phyloP scores from a whole-genome alignment of 2,888 invertebrate species.

The Tupiocoris notatus region DNA sequence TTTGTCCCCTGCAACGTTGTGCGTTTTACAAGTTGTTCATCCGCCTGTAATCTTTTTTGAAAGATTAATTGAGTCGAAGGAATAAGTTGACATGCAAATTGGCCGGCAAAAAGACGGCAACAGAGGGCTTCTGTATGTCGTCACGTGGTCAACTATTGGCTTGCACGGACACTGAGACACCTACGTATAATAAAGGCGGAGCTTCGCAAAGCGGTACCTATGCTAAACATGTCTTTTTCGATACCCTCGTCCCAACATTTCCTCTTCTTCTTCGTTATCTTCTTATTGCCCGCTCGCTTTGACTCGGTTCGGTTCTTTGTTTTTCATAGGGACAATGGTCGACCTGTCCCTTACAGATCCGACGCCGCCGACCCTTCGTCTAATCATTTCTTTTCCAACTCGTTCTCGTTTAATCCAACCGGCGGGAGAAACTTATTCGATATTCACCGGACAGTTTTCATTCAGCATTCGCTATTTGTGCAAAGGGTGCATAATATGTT shows the following conservation, averaged over 20 bases:
- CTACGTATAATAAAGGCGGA: too few relatives aligned
- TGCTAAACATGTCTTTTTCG: slow-evolving; percentile 34
- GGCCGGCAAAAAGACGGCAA: neutral
- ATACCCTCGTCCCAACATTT: slow-evolving; percentile 8
- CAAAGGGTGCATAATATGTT: neutral
- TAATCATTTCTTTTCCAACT: slow-evolving; percentile 27
- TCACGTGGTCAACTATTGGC: neutral
- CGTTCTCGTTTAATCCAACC: slow-evolving; percentile 22
- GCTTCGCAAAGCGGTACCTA: slow-evolving; percentile 16
- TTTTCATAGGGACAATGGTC: slow-evolving; percentile 11
- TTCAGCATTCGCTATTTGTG: neutral
- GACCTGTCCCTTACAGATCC: neutral
- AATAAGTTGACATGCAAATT: slow-evolving; percentile 36
- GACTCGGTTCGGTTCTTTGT: neutral
- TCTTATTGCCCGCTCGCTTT: too few relatives aligned
- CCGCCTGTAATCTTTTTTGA: slow-evolving; percentile 5
- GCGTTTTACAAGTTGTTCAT: too few relatives aligned
- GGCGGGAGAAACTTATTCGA: neutral
- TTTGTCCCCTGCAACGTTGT: too few relatives aligned
- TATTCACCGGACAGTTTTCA: slow-evolving; percentile 8
- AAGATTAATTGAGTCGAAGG: slow-evolving; percentile 33
- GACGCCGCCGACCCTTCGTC: slow-evolving; percentile 20
- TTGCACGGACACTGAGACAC: neutral
- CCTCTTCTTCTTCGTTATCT: slow-evolving; percentile 11
- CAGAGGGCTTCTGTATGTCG: neutral